Evolutionary conservation across 2,113 vertebrate species (phyloP), one percentile per base, ranked within the genome.

Genomic region (Ceratotherium simum): DNA sequence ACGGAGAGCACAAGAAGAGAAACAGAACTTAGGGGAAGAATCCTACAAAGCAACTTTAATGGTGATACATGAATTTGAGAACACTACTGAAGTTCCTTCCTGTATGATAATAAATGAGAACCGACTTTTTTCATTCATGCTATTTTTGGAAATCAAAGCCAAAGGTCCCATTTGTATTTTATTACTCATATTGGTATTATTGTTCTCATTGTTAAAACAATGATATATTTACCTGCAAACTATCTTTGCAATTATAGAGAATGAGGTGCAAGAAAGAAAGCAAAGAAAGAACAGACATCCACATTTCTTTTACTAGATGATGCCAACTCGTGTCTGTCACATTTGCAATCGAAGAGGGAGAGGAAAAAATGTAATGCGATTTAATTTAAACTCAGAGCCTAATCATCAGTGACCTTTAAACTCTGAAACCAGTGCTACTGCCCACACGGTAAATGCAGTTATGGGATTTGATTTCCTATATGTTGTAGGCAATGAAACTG

Each of bases 381-480:
- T 93, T 95, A 95, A 97, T 97, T 98, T 98, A 97, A 98, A 96
- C 85, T 97, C 82, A 92, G 95, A 97, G 84, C 82, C 70, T 98
- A 98, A 97, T 97, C 95, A 93, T 51, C 70, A 93, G 18, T 75
- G 95, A 97, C 96, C 96, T 98, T 97, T 98, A 96, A 97, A 98
- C 97, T 85, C 69, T 95, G 36, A 93, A 98, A 98, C 91, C 16
- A 89, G 62, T 36, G 60, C 82, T 97, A 70, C 88, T 65, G 86
- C 97, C 90, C 90, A 0, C 78, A 78, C 91, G 73, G 98, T 90
- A 98, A 98, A 98, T 86, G 58, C 78, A 98, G 98, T 98, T 97
- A 98, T 84, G 91, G 91, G 97, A 98, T 98, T 96, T 98, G 97
- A 98, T 98, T 98, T 98, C 94, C 97, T 99, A 76, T 98, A 98